phyloP scores from a whole-genome alignment of 2,797 vertebrate species.

The Xenops minutus region DNA sequence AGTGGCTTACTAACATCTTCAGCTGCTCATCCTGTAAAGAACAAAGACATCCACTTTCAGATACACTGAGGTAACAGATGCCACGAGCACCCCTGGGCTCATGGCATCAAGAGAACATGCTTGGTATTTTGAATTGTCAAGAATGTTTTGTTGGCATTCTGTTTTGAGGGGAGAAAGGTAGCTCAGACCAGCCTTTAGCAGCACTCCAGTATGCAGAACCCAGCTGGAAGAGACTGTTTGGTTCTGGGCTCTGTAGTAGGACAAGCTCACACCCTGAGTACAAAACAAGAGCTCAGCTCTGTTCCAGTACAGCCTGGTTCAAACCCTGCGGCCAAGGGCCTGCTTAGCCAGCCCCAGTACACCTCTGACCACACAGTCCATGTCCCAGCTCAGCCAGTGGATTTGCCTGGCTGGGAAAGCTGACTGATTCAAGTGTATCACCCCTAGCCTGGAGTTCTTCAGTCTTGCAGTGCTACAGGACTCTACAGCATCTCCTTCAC shows the following conservation, averaged over 20 bases:
- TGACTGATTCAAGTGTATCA: not conserved
- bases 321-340: not conserved
- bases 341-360: not conserved
- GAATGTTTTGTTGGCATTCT: not conserved
- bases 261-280: not conserved
- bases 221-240: not conserved
- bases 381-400: not conserved
- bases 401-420: not conserved
- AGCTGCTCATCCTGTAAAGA: constrained; percentile 88
- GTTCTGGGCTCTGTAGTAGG: not conserved
- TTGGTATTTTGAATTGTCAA: not conserved
- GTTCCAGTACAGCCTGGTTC: not conserved
- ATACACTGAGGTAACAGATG: not conserved
- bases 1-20: constrained; percentile 85
- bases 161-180: not conserved
- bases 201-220: fast-evolving
- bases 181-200: not conserved
- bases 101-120: not conserved
- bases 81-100: not conserved
- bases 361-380: not conserved
- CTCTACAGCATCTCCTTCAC: not conserved
- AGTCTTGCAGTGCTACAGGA: not conserved
- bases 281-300: not conserved
- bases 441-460: not conserved
- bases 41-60: not conserved